Conservation (phyloP, 2,797 vertebrate species). For the Darevskia mixta region DNA sequence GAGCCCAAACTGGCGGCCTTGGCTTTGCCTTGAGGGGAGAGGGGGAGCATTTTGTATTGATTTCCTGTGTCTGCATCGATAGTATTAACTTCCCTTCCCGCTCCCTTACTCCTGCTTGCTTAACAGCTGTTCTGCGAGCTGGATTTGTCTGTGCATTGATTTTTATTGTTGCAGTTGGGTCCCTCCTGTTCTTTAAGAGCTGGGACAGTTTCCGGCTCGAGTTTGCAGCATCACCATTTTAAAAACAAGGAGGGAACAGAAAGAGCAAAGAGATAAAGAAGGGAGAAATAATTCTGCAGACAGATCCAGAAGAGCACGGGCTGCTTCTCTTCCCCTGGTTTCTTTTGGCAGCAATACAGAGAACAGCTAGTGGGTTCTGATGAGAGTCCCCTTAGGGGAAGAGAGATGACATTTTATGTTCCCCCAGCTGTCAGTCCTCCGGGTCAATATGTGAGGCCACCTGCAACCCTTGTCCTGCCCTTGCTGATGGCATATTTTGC, state of each 20-base stretch:
- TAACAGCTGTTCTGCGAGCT: not conserved
- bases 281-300: not conserved
- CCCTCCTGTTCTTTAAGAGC: not conserved
- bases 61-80: slow-evolving; percentile 1
- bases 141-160: not conserved
- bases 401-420: not conserved
- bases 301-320: not conserved
- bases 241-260: no score
- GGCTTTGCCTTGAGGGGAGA: not conserved
- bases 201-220: not conserved
- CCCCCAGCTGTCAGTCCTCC: not conserved
- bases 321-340: not conserved
- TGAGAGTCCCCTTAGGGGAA: not conserved
- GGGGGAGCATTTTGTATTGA: not conserved
- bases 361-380: not conserved
- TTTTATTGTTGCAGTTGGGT: not conserved
- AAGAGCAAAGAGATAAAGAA: not conserved
- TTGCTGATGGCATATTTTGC: not conserved
- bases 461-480: not conserved
- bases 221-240: not conserved
- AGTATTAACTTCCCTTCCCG: not conserved
- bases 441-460: not conserved
- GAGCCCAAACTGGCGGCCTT: not conserved
- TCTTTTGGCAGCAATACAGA: not conserved
- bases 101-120: not conserved